Evolutionary conservation across 2,113 vertebrate species (phyloP).

Genomic region (Callopanchax toddi): DNA sequence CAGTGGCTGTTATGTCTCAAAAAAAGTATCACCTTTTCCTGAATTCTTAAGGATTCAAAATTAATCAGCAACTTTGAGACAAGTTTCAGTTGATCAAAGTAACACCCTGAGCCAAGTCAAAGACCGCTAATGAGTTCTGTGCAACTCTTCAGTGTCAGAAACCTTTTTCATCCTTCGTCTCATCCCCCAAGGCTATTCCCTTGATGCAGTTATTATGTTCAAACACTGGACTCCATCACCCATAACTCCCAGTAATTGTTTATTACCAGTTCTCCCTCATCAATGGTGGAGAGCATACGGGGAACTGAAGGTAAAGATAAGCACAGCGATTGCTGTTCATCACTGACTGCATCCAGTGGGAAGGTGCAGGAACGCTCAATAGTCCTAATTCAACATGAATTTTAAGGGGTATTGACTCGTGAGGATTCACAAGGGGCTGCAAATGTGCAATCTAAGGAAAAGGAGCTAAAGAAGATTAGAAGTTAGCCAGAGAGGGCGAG

Average conservation of each 20-base stretch:
- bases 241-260: conserved; percentile 43
- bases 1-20: neutral
- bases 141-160: conserved; percentile 24
- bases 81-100: neutral
- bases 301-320: conserved; percentile 39
- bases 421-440: conserved; percentile 36
- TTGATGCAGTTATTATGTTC: conserved; percentile 48
- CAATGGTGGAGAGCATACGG: neutral
- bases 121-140: conserved; percentile 38
- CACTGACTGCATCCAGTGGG: conserved; percentile 36
- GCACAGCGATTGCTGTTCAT: conserved; percentile 40
- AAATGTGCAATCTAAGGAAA: conserved; percentile 41
- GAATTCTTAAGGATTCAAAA: neutral
- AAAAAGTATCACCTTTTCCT: neutral
- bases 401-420: conserved; percentile 67
- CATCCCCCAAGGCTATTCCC: conserved; percentile 33
- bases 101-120: neutral
- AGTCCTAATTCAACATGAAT: conserved; percentile 72
- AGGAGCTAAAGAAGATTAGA: conserved; percentile 36
- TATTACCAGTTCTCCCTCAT: conserved; percentile 61
- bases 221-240: conserved; percentile 31
- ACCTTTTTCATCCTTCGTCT: conserved; percentile 29
- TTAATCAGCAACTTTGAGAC: neutral
- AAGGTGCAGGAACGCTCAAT: conserved; percentile 66
- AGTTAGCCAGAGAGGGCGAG: conserved; percentile 40